Conservation (phyloP, 2,113 vertebrate genomes). For the Propithecus coquereli region DNA sequence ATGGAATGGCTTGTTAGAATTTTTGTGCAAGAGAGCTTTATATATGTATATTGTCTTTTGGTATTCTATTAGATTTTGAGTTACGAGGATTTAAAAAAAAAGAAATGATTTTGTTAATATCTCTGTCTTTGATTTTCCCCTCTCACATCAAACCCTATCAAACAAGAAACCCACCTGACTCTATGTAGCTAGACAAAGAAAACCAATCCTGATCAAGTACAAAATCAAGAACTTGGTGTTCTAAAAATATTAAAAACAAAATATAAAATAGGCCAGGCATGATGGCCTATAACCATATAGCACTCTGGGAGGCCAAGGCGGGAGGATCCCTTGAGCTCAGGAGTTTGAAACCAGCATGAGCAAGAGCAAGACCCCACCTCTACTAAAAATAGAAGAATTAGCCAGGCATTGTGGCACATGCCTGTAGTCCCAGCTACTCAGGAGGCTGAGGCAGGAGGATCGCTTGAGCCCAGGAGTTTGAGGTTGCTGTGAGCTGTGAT, state of each 20-base stretch:
- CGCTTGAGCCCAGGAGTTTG: too few relatives aligned
- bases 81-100: constrained; percentile 2
- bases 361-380: too few relatives aligned
- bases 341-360: too few relatives aligned
- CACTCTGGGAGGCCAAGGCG: too few relatives aligned
- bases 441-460: too few relatives aligned
- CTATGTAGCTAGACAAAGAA: neutral
- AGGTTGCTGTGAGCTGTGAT: too few relatives aligned
- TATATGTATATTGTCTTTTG: neutral
- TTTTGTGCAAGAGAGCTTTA: neutral
- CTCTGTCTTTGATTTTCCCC: constrained; percentile 8
- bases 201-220: neutral
- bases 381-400: too few relatives aligned
- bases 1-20: neutral
- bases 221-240: constrained; percentile 24
- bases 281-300: too few relatives aligned
- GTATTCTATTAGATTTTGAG: neutral
- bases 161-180: neutral
- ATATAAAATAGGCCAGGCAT: neutral
- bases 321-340: too few relatives aligned
- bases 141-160: neutral
- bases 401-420: too few relatives aligned
- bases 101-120: neutral
- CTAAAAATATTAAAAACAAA: neutral
- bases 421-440: too few relatives aligned